Base-by-base conservation (phyloP, 1,140 invertebrate genomes). In the Proctacanthus coquilletti region DNA sequence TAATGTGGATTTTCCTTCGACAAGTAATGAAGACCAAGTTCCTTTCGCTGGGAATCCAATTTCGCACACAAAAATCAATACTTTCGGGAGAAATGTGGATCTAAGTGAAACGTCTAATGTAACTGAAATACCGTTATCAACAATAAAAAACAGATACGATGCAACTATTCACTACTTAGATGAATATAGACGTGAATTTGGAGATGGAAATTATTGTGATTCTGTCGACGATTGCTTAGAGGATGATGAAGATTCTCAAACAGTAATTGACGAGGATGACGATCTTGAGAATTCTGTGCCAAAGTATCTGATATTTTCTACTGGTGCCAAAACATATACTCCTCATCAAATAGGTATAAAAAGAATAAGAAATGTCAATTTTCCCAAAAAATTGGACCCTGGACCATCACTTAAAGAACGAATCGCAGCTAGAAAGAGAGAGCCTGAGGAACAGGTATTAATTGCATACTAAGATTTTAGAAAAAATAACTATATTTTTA, bases 291-390 rank as follows among this genome's bases (percentile, higher is more conserved):
- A 50, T 18, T 46, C 39, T 30, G 40, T 55, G 21, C 53, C 56
- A 42, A 86, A 85, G 53, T 80, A 78, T 54, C 65, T 91, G 11
- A 88, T 91, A 43, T 91, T 87, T 56, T 86, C 84, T 5, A 84
- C 78, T 34, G 84, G 84, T 0, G 78, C 77, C 8, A 75, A 82
- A 58, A 87, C 84, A 0, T 89, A 83, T 47, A 84, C 80, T 3
- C 85, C 85, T 0, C 85, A 91, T 68, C 80, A 87, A 65, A 81
- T 91, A 43, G 82, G 79, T 21, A 80, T 91, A 42, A 89, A 89
- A 56, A 66, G 75, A 48, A 82, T 91, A 34, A 72, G 75, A 44
- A 70, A 74, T 27, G 68, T 83, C 5, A 69, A 68, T 32, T 84
- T 85, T 51, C 79, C 80, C 3, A 71, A 72, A 46, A 63, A 70